A percentile compares a stretch with the other conserved stretches of the same genome.
phyloP scores from a whole-genome alignment of 2,888 invertebrate species.

The Campoplex nolae region DNA sequence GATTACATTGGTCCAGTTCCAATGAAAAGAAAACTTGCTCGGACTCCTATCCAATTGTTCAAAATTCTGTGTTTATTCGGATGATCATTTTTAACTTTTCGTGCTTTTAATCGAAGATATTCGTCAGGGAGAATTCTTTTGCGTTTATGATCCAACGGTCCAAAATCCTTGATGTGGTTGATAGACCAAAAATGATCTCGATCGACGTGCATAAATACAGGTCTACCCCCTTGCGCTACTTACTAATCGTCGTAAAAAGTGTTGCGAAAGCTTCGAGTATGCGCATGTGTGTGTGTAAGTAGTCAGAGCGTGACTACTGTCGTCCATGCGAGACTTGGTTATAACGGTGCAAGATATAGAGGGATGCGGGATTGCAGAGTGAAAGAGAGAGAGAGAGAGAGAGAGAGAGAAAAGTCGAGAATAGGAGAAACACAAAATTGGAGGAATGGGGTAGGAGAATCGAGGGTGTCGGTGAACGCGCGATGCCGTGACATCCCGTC shows the following conservation, averaged over 20 bases:
- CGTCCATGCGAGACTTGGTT: conserved; percentile 1
- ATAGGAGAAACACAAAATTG: conserved; percentile 41
- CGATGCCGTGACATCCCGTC: conserved; percentile 81
- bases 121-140: not conserved
- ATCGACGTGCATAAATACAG: not conserved
- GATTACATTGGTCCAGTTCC: not conserved
- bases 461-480: conserved; percentile 78
- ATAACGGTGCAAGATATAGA: conserved; percentile 15
- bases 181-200: conserved; percentile 12
- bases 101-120: not conserved
- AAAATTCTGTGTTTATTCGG: too few species aligned
- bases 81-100: not conserved
- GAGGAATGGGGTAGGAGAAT: conserved; percentile 57
- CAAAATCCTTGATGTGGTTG: not conserved
- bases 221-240: not conserved
- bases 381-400: conserved; percentile 14
- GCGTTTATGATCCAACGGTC: not conserved
- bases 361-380: not conserved
- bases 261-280: conserved; percentile 1
- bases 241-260: conserved; percentile 25
- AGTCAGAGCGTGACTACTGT: conserved; percentile 16
- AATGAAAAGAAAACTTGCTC: not conserved
- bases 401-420: conserved; percentile 14
- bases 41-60: too few species aligned
- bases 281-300: not conserved